Percentiles rank a stretch among this genome's conserved stretches.
Evolutionary conservation across 2,797 vertebrate species (phyloP).

Genomic region (Gila robusta): DNA sequence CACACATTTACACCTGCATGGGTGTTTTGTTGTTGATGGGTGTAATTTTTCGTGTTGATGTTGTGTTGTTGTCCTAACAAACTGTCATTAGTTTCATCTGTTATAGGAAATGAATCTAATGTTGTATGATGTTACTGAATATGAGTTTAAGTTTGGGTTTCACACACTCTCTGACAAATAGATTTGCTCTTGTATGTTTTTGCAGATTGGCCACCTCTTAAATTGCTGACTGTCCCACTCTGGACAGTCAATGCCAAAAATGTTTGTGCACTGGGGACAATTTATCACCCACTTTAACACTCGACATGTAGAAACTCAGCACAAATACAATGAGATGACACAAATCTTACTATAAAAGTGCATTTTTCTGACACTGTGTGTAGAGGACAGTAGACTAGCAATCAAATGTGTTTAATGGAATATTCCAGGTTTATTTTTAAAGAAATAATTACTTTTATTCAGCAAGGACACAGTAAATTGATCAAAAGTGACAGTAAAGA

Average conservation of each 20-base stretch:
- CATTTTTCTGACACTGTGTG: background rate
- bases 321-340: background rate
- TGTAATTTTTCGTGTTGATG: constrained; percentile 41
- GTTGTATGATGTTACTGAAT: constrained; percentile 15
- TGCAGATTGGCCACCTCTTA: constrained; percentile 9
- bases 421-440: background rate
- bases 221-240: constrained; percentile 24
- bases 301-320: constrained; percentile 28
- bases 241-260: constrained; percentile 18
- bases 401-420: background rate
- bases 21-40: constrained; percentile 29
- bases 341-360: background rate
- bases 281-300: constrained; percentile 9
- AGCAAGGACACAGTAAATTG: background rate
- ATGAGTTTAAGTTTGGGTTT: constrained; percentile 54
- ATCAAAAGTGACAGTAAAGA: background rate
- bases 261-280: background rate
- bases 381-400: background rate
- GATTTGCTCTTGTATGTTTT: background rate
- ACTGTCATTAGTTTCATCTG: constrained; percentile 24
- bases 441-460: background rate
- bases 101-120: constrained; percentile 31
- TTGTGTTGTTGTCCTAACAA: constrained; percentile 21
- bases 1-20: constrained; percentile 64
- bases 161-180: constrained; percentile 35